Evolutionary conservation across 2,113 vertebrate species (phyloP), one percentile per base, ranked within the genome.

Genomic region (Deroptyus accipitrinus): DNA sequence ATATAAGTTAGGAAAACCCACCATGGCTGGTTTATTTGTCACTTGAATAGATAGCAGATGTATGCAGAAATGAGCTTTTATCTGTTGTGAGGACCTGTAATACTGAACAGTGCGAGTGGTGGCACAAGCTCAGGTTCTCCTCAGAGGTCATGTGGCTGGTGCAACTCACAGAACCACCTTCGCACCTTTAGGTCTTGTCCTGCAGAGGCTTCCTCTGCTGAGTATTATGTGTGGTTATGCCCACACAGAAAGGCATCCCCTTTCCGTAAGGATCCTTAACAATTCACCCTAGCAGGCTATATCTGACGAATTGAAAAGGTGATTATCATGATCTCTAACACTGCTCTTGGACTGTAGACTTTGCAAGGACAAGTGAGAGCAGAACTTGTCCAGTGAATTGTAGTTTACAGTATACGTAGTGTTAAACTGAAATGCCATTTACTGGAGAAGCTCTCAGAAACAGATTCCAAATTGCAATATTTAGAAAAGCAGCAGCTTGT

Each of bases 241-340:
- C 93, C n/a, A 39, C 35, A 52, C 28, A 23, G 62, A 67, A 84
- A 78, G 39, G 22, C 10, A 51, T 28, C 18, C 2, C 24, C 77
- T 89, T 86, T 81, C 81, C 18, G 5, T 44, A 82, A 91, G 81
- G 41, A 68, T 90, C 25, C 79, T 88, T 94, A 90, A 90, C 74
- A 83, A 46, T 24, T 37, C 73, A 23, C 17, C n/a, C 54, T 49
- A 41, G 49, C 25, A 92, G 69, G 22, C 51, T 86, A 59, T 35
- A 88, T 11, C 46, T 72, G 80, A 64, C 92, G 87, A 82, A 85
- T 89, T 64, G 75, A 31, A 77, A 95, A 96, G 87, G 48, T 83
- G 86, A 77, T 95, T 92, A 86, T 86, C 37, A 13, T 88, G 80
- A 95, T 94, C 88, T 88, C 31, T 77, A 44, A 63, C 17, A 27